phyloP scores from a whole-genome alignment of 1,140 invertebrate genomes.

The Leptestheria dahalacensis region DNA sequence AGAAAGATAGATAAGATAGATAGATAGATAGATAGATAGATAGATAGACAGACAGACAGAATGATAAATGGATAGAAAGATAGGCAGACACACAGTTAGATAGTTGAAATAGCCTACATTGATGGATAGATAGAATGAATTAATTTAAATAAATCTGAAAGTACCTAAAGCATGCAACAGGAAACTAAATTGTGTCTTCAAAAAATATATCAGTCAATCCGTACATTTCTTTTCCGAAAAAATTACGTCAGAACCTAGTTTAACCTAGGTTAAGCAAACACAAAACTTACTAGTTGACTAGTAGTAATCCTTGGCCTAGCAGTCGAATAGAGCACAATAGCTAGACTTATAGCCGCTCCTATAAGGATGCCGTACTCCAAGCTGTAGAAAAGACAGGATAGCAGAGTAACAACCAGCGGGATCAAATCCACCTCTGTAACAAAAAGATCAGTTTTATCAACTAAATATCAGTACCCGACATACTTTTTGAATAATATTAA shows the following conservation, averaged over 20 bases:
- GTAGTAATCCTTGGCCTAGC: conserved; percentile 62
- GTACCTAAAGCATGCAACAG: too few relatives aligned
- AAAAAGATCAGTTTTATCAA: conserved; percentile 3
- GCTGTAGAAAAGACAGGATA: conserved; percentile 61
- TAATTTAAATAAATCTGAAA: too few relatives aligned
- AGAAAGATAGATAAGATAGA: too few relatives aligned
- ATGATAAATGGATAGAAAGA: too few relatives aligned
- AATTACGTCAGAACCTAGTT: conserved; percentile 24
- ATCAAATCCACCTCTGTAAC: conserved; percentile 49
- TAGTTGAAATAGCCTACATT: too few relatives aligned
- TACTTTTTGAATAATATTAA: not conserved
- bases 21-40: too few relatives aligned
- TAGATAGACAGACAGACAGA: too few relatives aligned
- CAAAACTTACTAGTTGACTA: too few relatives aligned
- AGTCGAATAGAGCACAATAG: conserved; percentile 70
- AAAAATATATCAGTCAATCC: not conserved
- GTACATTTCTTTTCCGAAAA: not conserved
- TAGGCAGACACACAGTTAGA: too few relatives aligned
- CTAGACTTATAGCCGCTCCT: conserved; percentile 66
- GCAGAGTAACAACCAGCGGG: conserved; percentile 60
- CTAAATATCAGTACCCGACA: not conserved
- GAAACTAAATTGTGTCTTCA: conserved; percentile 27
- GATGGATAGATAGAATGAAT: too few relatives aligned
- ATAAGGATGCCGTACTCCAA: conserved; percentile 79
- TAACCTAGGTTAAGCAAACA: too few relatives aligned